These are phyloP conservation scores for Gastrophryne carolinensis DNA, from an alignment of 2,797 vertebrate genomes.

Conservation along the genomic window DNA sequence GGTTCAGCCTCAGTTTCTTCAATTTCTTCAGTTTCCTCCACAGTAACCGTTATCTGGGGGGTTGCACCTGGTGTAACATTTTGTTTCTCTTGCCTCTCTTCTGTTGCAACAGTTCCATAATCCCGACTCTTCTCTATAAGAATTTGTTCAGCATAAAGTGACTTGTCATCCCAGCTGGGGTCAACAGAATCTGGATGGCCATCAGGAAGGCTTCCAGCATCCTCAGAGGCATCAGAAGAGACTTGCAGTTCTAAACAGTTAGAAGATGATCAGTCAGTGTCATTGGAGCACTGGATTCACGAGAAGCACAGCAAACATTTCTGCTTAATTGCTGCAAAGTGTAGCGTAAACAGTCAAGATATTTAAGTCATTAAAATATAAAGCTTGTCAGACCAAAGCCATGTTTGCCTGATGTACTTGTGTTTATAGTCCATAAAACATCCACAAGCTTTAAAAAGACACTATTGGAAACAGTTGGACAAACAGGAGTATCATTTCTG, in stretches of 20 bases:
- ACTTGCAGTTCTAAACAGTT: slow-evolving; percentile 71
- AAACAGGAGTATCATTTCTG: too few relatives aligned
- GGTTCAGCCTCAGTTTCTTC: neutral
- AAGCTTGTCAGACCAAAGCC: neutral
- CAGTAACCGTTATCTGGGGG: neutral
- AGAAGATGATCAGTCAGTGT: slow-evolving; percentile 72
- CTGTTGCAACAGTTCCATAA: neutral
- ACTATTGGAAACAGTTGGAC: too few relatives aligned
- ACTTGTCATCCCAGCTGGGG: slow-evolving; percentile 63
- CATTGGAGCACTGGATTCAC: slow-evolving; percentile 20
- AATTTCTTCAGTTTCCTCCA: slow-evolving; percentile 8
- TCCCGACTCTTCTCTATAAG: slow-evolving; percentile 54
- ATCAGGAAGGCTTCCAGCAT: slow-evolving; percentile 60
- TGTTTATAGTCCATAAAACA: too few relatives aligned
- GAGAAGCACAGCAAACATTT: slow-evolving; percentile 15
- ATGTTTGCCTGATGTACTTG: neutral
- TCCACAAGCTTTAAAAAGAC: too few relatives aligned
- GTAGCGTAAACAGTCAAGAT: neutral
- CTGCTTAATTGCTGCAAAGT: slow-evolving; percentile 2
- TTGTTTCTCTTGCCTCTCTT: slow-evolving; percentile 53
- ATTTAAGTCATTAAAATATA: too few relatives aligned
- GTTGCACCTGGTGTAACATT: neutral
- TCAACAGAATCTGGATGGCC: slow-evolving; percentile 60
- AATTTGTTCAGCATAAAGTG: slow-evolving; percentile 57
- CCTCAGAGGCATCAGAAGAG: slow-evolving; percentile 64